These are phyloP conservation scores for Ficedula albicollis DNA, from an alignment of 2,797 vertebrate genomes.

Conservation along the genomic window DNA sequence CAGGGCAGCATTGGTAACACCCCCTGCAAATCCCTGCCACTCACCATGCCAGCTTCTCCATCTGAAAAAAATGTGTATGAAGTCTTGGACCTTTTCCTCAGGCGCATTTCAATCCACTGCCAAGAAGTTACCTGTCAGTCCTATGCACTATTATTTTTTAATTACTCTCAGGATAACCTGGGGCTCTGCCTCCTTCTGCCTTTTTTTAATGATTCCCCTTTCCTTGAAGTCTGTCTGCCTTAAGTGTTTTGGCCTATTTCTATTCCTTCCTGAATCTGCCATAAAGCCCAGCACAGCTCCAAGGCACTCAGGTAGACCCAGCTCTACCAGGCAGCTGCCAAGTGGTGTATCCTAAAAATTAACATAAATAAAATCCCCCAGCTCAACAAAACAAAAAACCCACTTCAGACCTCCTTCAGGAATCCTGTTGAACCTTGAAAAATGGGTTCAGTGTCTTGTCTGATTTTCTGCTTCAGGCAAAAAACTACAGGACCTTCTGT, in stretches of 20 bases:
- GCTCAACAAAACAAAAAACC: not conserved
- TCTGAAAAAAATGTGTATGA: fast-evolving
- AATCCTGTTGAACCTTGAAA: not conserved
- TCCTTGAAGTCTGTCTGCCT: not conserved
- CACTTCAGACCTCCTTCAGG: not conserved
- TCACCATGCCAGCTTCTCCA: not conserved
- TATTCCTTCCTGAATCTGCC: not conserved
- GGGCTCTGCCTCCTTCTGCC: not conserved
- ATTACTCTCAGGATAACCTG: not conserved
- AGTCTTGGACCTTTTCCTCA: not conserved
- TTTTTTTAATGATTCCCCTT: not conserved
- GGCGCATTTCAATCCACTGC: not conserved
- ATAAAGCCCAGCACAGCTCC: not conserved
- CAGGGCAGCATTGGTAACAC: not conserved
- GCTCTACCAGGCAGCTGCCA: not conserved
- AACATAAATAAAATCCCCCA: not conserved
- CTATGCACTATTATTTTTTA: not conserved
- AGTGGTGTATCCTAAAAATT: not conserved
- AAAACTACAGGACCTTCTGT: not conserved
- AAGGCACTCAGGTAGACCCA: not conserved
- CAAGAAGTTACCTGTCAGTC: not conserved
- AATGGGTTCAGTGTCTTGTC: not conserved
- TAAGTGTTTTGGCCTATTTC: not conserved
- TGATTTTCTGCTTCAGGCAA: not conserved
- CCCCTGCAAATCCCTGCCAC: not conserved